A percentile compares a stretch with the other conserved stretches of the same genome.
These are phyloP conservation scores for Anolis apletophallus DNA, from an alignment of 2,797 vertebrate genomes.

Conservation along the genomic window DNA sequence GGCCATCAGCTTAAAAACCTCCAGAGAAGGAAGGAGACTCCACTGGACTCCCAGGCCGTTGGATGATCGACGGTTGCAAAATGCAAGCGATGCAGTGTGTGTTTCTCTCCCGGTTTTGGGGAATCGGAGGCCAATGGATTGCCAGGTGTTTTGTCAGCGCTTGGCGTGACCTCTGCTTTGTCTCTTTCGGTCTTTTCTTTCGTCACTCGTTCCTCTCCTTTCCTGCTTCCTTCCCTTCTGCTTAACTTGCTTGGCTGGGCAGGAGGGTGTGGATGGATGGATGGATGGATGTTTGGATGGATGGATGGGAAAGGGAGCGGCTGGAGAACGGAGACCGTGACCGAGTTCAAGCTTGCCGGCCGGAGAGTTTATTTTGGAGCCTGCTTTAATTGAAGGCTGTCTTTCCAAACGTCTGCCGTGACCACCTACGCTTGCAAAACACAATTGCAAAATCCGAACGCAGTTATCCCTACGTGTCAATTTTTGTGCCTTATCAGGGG, in stretches of 20 bases:
- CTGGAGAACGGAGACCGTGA: too few species aligned
- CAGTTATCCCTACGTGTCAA: too few species aligned
- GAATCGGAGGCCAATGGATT: neutral
- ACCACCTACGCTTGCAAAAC: neutral
- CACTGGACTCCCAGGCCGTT: too few species aligned
- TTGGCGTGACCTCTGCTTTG: neutral
- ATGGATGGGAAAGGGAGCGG: neutral
- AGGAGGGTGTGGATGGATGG: conserved; percentile 3
- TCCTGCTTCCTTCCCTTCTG: conserved; percentile 37
- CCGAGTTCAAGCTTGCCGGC: neutral
- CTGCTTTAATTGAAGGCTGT: neutral
- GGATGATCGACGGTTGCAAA: too few species aligned
- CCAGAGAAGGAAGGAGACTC: too few species aligned
- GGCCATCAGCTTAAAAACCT: too few species aligned
- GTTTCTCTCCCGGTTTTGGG: neutral
- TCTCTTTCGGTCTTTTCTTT: too few species aligned
- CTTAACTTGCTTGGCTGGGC: conserved; percentile 25
- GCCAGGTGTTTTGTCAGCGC: too few species aligned
- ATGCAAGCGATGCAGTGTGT: neutral
- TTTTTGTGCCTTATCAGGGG: too few species aligned
- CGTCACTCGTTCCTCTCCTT: neutral
- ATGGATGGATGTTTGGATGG: neutral
- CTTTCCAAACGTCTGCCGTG: neutral
- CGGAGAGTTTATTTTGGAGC: neutral
- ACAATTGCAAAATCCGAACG: too few species aligned